A percentile compares a stretch with the other conserved stretches of the same genome.
These are phyloP conservation scores for Perognathus longimembris DNA, from an alignment of 2,113 vertebrate species.

Conservation along the genomic window DNA sequence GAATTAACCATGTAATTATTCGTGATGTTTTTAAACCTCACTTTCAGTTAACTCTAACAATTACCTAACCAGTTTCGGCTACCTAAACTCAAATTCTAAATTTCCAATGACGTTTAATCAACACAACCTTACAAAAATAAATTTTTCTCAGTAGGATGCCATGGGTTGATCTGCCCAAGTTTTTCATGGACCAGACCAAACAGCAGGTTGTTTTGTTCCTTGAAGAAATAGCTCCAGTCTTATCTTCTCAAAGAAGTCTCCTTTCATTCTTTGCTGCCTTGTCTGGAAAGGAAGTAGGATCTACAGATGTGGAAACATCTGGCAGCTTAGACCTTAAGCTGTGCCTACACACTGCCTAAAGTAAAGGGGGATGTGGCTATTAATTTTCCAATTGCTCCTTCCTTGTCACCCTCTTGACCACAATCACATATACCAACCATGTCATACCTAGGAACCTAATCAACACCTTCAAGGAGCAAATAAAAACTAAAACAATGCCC, in stretches of 20 bases:
- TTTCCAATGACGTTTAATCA: constrained; percentile 40
- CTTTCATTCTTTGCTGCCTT: constrained; percentile 30
- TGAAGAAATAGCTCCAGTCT: constrained; percentile 5
- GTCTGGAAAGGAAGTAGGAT: constrained; percentile 35
- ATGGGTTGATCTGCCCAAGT: constrained; percentile 19
- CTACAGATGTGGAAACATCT: constrained; percentile 36
- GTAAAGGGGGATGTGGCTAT: constrained; percentile 22
- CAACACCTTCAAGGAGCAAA: constrained; percentile 25
- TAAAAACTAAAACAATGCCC: constrained; percentile 44
- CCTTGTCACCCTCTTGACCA: background rate
- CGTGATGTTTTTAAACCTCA: background rate
- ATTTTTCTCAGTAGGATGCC: constrained; percentile 26
- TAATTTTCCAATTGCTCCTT: constrained; percentile 51
- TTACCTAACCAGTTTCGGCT: constrained; percentile 30
- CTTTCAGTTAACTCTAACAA: constrained; percentile 54
- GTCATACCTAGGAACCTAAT: constrained; percentile 45
- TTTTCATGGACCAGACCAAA: constrained; percentile 34
- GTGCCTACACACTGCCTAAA: constrained; percentile 1
- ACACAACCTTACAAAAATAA: constrained; percentile 12
- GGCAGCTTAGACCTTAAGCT: background rate
- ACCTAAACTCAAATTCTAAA: constrained; percentile 47
- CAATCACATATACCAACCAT: background rate
- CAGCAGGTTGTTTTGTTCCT: background rate
- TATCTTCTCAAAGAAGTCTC: constrained; percentile 27
- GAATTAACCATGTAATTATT: constrained; percentile 25